Percentiles rank a stretch among this genome's conserved stretches.
phyloP scores from a whole-genome alignment of 2,888 invertebrate genomes.

The Chymomyza amoena region DNA sequence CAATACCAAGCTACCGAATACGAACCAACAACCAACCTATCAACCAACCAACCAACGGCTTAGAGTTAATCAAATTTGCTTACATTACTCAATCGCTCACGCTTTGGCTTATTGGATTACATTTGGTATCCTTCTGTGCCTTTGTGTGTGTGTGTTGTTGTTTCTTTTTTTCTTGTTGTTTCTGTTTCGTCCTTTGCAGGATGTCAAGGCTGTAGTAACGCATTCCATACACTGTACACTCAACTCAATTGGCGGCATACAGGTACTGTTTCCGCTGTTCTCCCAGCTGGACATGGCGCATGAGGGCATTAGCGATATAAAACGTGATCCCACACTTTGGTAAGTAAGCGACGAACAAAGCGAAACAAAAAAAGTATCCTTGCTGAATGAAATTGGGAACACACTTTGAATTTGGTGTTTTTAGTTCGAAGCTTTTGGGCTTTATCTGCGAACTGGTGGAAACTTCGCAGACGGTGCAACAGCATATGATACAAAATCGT shows the following conservation, averaged over 20 bases:
- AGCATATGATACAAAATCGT: conserved; percentile 99
- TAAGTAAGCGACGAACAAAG: conserved; percentile 80
- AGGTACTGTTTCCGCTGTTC: conserved; percentile 98
- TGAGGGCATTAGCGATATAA: conserved; percentile 89
- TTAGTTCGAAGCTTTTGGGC: conserved; percentile 95
- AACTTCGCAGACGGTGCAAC: conserved; percentile 97
- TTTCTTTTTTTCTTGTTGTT: background rate
- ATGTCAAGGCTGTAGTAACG: conserved; percentile 99
- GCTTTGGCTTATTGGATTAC: background rate
- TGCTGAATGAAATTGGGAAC: background rate
- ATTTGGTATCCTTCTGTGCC: background rate
- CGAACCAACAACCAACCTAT: too few species aligned
- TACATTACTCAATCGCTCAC: background rate
- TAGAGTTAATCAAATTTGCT: background rate
- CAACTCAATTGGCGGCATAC: conserved; percentile 99
- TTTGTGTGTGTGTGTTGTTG: too few species aligned
- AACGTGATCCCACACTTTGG: conserved; percentile 93
- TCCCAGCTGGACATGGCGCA: conserved; percentile 97
- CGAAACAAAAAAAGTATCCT: background rate
- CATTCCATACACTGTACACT: conserved; percentile 99
- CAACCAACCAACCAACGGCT: background rate
- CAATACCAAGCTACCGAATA: background rate
- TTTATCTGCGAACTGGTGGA: conserved; percentile 98
- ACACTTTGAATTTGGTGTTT: background rate
- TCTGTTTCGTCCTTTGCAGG: conserved; percentile 81